A percentile compares a stretch with the other conserved stretches of the same genome.
phyloP scores from a whole-genome alignment of 2,888 invertebrate genomes.

The Dryocosmus kuriphilus region DNA sequence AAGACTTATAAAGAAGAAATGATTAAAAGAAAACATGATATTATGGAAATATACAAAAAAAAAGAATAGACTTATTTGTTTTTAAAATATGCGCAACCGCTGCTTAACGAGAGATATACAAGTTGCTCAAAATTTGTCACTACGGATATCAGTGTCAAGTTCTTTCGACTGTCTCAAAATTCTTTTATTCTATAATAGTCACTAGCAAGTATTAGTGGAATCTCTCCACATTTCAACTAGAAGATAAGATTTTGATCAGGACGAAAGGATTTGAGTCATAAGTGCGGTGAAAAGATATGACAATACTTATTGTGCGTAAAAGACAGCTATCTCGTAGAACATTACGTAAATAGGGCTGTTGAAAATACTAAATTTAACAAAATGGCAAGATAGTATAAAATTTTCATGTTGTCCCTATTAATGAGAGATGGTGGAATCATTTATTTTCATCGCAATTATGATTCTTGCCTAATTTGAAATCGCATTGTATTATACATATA shows the following conservation, averaged over 20 bases:
- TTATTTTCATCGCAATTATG: constrained; percentile 5
- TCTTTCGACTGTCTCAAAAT: constrained; percentile 14
- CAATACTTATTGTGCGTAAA: too few species aligned
- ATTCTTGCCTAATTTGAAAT: constrained; percentile 6
- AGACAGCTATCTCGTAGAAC: too few species aligned
- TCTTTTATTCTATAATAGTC: constrained; percentile 28
- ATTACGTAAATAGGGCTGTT: too few species aligned
- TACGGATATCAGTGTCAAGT: constrained; percentile 36
- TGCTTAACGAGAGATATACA: constrained; percentile 33
- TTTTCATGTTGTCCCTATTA: neutral
- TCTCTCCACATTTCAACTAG: constrained; percentile 1
- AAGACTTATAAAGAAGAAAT: constrained; percentile 54
- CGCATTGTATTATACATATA: constrained; percentile 32
- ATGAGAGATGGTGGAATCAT: neutral
- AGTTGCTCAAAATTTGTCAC: constrained; percentile 43
- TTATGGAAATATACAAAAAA: constrained; percentile 8
- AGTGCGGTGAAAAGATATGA: neutral
- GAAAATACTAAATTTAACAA: too few species aligned
- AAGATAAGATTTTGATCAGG: constrained; percentile 12
- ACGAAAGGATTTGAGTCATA: neutral
- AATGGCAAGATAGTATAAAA: too few species aligned
- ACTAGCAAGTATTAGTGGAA: constrained; percentile 38
- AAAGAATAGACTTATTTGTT: neutral
- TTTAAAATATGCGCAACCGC: constrained; percentile 35
- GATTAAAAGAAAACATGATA: constrained; percentile 49